A percentile compares a stretch with the other conserved stretches of the same genome.
These are phyloP conservation scores for Venustaconcha ellipsiformis DNA, from an alignment of 1,140 invertebrate genomes.

Conservation along the genomic window DNA sequence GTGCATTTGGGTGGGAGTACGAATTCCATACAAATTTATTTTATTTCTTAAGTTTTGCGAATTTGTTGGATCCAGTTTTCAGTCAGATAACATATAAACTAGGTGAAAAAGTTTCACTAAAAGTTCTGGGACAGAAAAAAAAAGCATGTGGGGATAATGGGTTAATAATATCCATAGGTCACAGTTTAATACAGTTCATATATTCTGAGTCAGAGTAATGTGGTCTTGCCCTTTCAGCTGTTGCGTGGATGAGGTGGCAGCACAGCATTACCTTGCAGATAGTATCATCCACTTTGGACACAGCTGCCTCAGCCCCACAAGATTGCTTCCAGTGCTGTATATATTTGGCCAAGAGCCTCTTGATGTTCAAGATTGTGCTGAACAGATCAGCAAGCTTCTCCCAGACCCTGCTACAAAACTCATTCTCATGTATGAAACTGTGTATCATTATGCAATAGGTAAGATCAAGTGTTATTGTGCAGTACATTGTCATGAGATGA, in stretches of 20 bases:
- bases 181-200: neutral
- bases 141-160: neutral
- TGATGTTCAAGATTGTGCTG: constrained; percentile 51
- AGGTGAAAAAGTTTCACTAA: too few species aligned
- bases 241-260: constrained; percentile 92
- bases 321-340: constrained; percentile 74
- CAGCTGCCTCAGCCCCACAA: constrained; percentile 83
- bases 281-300: constrained; percentile 92
- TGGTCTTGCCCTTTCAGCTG: constrained; percentile 75
- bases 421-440: constrained; percentile 81
- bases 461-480: constrained; percentile 43
- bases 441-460: constrained; percentile 78
- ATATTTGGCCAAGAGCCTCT: constrained; percentile 68
- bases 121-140: neutral
- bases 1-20: too few species aligned
- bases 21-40: too few species aligned
- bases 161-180: neutral
- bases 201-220: neutral
- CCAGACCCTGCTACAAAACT: constrained; percentile 68
- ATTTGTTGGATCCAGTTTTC: too few species aligned
- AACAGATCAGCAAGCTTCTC: constrained; percentile 39
- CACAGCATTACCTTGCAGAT: constrained; percentile 86
- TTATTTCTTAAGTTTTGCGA: too few species aligned
- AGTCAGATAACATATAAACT: too few species aligned
- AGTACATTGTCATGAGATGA: neutral